Evolutionary conservation across 92 coral and sea anemone genomes (phyloP).

Genomic region (Heteractis magnifica): DNA sequence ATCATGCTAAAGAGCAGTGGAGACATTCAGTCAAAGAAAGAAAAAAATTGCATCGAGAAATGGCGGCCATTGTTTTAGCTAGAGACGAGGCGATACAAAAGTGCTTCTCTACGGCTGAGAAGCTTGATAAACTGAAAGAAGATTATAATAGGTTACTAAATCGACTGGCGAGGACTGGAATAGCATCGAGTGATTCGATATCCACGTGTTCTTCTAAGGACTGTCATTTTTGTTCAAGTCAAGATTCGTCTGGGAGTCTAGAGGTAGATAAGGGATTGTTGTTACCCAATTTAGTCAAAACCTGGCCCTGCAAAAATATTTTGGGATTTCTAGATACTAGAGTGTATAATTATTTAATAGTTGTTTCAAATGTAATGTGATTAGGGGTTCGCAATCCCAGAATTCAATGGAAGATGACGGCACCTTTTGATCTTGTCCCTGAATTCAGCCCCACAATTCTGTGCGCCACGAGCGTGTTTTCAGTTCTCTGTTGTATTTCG

Average conservation of each 20-base stretch:
- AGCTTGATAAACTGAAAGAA: conserved; percentile 84
- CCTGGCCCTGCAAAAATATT: background rate
- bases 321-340: background rate
- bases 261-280: conserved; percentile 47
- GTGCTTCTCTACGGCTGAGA: conserved; percentile 90
- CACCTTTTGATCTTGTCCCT: too few species aligned
- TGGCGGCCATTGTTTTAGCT: conserved; percentile 73
- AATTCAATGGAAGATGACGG: too few species aligned
- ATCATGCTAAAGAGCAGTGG: conserved; percentile 96
- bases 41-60: conserved; percentile 83
- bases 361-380: too few species aligned
- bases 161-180: conserved; percentile 77
- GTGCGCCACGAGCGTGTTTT: too few species aligned
- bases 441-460: too few species aligned
- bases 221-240: conserved; percentile 78
- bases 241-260: conserved; percentile 49
- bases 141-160: conserved; percentile 75
- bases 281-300: too few species aligned
- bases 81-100: conserved; percentile 96
- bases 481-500: too few species aligned
- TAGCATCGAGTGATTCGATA: conserved; percentile 66
- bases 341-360: too few species aligned
- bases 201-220: conserved; percentile 89
- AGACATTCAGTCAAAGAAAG: conserved; percentile 89
- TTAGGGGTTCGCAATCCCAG: too few species aligned